Percentiles rank a stretch among this genome's conserved stretches.
These are phyloP conservation scores for Coryphaenoides rupestris DNA, from an alignment of 2,113 vertebrate species.

Conservation along the genomic window DNA sequence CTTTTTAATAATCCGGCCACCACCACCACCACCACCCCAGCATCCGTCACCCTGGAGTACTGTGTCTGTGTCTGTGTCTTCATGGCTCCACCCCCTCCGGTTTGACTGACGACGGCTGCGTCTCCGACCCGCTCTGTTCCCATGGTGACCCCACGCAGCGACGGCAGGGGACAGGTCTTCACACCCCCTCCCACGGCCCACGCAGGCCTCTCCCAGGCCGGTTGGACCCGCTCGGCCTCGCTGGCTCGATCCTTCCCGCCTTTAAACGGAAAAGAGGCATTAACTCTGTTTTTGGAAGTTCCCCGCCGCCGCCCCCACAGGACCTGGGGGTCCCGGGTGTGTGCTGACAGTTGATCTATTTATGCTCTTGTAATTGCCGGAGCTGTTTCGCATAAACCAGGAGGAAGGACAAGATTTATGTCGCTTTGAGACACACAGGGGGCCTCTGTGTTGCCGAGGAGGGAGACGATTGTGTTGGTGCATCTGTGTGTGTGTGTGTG, in stretches of 20 bases:
- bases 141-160: neutral
- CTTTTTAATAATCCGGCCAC: neutral
- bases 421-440: slow-evolving; percentile 17
- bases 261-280: slow-evolving; percentile 3
- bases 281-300: neutral
- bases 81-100: neutral
- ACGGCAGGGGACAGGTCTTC: neutral
- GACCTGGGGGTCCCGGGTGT: slow-evolving; percentile 18
- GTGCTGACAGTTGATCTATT: slow-evolving; percentile 52
- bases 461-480: neutral
- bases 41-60: neutral
- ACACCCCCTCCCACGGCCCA: neutral
- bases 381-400: slow-evolving; percentile 44
- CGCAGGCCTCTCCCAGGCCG: neutral
- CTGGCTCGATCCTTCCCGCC: neutral
- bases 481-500: slow-evolving; percentile 19
- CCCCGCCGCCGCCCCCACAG: neutral
- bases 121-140: neutral
- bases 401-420: slow-evolving; percentile 45
- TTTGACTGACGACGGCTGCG: neutral
- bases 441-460: slow-evolving; percentile 21
- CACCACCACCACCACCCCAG: neutral
- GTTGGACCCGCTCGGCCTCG: slow-evolving; percentile 1
- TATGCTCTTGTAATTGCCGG: slow-evolving; percentile 41
- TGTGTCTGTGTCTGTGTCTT: neutral